Base-by-base conservation (phyloP, 2,888 invertebrate species). In the Rhamphomyia laevipes region DNA sequence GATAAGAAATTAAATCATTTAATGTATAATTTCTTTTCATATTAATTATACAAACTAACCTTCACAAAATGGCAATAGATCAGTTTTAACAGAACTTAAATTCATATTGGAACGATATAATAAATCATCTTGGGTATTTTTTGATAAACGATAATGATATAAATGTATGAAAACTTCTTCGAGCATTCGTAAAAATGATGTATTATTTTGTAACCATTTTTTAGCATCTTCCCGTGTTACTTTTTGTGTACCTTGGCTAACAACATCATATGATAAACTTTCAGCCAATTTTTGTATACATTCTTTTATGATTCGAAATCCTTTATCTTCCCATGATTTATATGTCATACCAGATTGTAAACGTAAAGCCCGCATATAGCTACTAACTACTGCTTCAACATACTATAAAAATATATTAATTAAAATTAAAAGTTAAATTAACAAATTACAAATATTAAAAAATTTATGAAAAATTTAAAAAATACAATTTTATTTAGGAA, bases 311-410 rank as follows among this genome's bases (percentile, higher is more conserved):
- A 77, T 65, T 45, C 74, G 67, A 60, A 77, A 79, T n/a, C 80
- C 80, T 51, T 76, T 68, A 18, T 73, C 73, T 50, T 75, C 74
- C 80, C 80, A 81, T 30, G 74, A 76, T 58, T 73, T 72, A 57
- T 75, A 78, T 53, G 74, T 74, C 13, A 70, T 67, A 13, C 74
- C 73, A 48, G 71, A 71, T 54, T 71, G 74, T 33, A 78, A 68
- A 57, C 80, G 81, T 56, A 83, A 74, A 37, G 81, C 77, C 63
- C 79, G 80, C 64, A 86, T 77, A 63, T 84, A 86, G 1, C 85
- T 84, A 30, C 82, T 82, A 1, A 85, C 81, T 59, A 86, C 79
- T 54, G 83, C 81, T 63, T 84, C 83, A 53, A 86, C 81, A 63
- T 84, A 86, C 77, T 84, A 70, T n/a, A 71, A 65, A 50, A 59